These are phyloP conservation scores for Discoglossus pictus DNA, from an alignment of 2,797 vertebrate genomes.

Conservation along the genomic window DNA sequence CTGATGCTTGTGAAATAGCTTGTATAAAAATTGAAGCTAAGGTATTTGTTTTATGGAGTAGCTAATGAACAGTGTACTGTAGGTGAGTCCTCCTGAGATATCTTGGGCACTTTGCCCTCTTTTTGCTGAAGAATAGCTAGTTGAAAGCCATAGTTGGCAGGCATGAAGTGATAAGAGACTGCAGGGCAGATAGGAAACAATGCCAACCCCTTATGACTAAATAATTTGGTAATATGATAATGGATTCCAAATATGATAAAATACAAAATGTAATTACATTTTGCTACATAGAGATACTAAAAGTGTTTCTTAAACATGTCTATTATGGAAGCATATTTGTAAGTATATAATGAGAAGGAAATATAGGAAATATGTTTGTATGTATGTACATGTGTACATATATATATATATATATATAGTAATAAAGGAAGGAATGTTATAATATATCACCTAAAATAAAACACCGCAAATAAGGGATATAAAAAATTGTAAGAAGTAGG, in stretches of 20 bases:
- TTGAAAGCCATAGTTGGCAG: neutral
- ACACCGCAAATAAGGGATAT: too few relatives aligned
- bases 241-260: slow-evolving; percentile 8
- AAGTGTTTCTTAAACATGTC: too few relatives aligned
- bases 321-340: too few relatives aligned
- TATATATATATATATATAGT: too few relatives aligned
- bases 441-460: too few relatives aligned
- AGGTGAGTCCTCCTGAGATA: slow-evolving; percentile 46
- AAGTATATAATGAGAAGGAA: too few relatives aligned
- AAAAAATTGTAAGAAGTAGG: too few relatives aligned
- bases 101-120: slow-evolving; percentile 35
- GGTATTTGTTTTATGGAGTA: rapidly evolving
- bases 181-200: rapidly evolving
- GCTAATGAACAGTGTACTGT: slow-evolving; percentile 50
- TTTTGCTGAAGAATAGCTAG: slow-evolving; percentile 28
- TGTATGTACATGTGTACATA: too few relatives aligned
- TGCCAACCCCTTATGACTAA: slow-evolving; percentile 21
- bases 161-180: slow-evolving; percentile 10
- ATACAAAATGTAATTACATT: slow-evolving; percentile 6
- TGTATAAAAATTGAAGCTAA: neutral
- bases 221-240: slow-evolving; percentile 15
- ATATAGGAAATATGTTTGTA: too few relatives aligned
- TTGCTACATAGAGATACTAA: neutral
- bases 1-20: neutral
- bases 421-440: too few relatives aligned